phyloP scores from a whole-genome alignment of 2,888 invertebrate species.

The Amblyteles armatorius region DNA sequence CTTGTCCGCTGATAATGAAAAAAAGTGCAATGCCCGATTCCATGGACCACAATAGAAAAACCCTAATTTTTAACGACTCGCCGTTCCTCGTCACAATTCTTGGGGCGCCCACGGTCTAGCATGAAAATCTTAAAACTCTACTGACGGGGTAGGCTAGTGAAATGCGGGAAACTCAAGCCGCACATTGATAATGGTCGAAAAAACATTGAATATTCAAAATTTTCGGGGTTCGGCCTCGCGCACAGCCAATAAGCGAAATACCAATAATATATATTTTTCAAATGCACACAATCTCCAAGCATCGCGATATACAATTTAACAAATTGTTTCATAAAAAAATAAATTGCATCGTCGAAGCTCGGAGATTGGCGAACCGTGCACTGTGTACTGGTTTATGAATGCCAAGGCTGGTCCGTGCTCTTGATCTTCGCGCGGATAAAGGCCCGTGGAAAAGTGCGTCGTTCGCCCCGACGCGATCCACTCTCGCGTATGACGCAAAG shows the following conservation, averaged over 20 bases:
- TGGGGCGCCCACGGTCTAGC: too few relatives aligned
- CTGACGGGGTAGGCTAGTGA: neutral
- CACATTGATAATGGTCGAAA: neutral
- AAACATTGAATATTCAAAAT: neutral
- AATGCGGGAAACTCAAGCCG: too few relatives aligned
- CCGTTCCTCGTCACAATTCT: too few relatives aligned
- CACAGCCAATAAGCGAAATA: too few relatives aligned
- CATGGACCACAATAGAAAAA: neutral
- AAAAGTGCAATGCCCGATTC: neutral
- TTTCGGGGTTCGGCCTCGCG: neutral
- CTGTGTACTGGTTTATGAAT: slow-evolving; percentile 63
- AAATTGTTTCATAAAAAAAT: neutral
- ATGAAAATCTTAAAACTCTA: too few relatives aligned
- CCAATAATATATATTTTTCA: too few relatives aligned
- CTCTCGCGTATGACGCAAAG: slow-evolving; percentile 64
- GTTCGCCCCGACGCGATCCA: neutral
- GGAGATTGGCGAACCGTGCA: neutral
- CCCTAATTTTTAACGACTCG: neutral
- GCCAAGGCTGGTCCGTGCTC: slow-evolving; percentile 75
- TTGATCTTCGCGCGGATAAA: slow-evolving; percentile 74
- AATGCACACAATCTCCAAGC: too few relatives aligned
- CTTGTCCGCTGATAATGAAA: neutral
- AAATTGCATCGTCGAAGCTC: neutral
- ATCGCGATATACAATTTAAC: too few relatives aligned
- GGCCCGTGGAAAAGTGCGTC: neutral